Conservation (phyloP, 2,888 invertebrate species). For the Cristatella mucedo region DNA sequence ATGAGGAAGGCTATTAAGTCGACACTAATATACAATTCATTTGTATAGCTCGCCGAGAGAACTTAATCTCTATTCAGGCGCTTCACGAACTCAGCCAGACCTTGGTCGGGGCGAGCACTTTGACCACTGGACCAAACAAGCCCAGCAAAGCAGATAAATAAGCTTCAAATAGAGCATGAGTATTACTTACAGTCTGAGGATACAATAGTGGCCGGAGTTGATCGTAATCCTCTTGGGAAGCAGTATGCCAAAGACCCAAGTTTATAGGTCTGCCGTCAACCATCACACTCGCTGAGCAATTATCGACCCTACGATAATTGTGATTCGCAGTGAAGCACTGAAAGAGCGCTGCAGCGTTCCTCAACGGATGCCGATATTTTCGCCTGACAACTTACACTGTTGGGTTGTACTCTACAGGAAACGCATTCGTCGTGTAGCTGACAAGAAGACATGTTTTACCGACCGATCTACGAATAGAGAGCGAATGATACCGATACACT, state of each 20-base stretch:
- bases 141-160: too few relatives aligned
- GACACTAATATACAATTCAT: too few relatives aligned
- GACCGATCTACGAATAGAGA: slow-evolving; percentile 58
- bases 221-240: slow-evolving; percentile 81
- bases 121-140: too few relatives aligned
- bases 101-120: too few relatives aligned
- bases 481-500: too few relatives aligned
- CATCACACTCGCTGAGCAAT: slow-evolving; percentile 98
- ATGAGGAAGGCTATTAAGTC: not conserved
- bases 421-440: slow-evolving; percentile 98
- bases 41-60: too few relatives aligned
- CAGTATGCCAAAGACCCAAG: slow-evolving; percentile 86
- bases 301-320: slow-evolving; percentile 58
- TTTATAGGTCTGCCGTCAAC: slow-evolving; percentile 96
- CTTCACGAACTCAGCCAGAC: too few relatives aligned
- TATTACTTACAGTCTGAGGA: slow-evolving; percentile 61
- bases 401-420: slow-evolving; percentile 97
- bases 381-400: slow-evolving; percentile 79
- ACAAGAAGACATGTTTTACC: slow-evolving; percentile 98
- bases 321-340: not conserved
- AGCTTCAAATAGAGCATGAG: too few relatives aligned
- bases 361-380: too few relatives aligned
- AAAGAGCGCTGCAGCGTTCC: not conserved
- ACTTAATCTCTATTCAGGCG: too few relatives aligned
- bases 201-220: slow-evolving; percentile 84